Base-by-base conservation (phyloP, 2,888 invertebrate species). In the Drosophila emarginata region DNA sequence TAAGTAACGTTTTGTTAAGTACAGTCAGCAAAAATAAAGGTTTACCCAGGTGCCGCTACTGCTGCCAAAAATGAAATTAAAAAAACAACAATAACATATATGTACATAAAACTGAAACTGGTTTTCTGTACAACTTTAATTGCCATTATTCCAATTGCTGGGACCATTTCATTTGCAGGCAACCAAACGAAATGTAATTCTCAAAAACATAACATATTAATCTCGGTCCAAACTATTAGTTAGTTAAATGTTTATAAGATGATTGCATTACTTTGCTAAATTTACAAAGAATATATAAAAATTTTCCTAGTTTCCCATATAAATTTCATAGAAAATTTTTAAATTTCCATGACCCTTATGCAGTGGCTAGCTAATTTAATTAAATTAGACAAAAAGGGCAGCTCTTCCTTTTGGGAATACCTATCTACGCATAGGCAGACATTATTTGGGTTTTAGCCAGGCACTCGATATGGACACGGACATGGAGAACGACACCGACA, bases 401-500 rank as follows among this genome's bases (percentile, higher is more conserved):
- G 12, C 15, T 18, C 9, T 59, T 58, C 64, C 61, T 59, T 50
- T 53, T 63, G 72, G 74, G 58, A 61, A 60, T 50, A 64, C 15
- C 45, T 45, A 11, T 45, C 45, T 45, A 45, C 2, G 12, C 21
- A 54, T 53, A 53, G 32, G 50, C 59, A 39, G 61, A 89, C 87
- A 89, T 79, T 88, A 79, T 89, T 90, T 87, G 69, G 83, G 78
- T 89, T 88, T 89, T 87, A 89, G 90, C 79, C 77, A 12, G 53
- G 70, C 77, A 79, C 81, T 81, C 83, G 81, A 81, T 69, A 50
- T 61, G 64, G 32, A 32, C 7, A 32, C 32, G 32, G 32, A 28
- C 6, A 28, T 28, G 32, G 32, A 32, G n/a, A n/a, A n/a, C n/a
- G n/a, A n/a, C n/a, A n/a, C n/a, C n/a, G n/a, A n/a, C n/a, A n/a